phyloP scores from a whole-genome alignment of 2,113 vertebrate genomes.

The Cochlearius cochlearius region DNA sequence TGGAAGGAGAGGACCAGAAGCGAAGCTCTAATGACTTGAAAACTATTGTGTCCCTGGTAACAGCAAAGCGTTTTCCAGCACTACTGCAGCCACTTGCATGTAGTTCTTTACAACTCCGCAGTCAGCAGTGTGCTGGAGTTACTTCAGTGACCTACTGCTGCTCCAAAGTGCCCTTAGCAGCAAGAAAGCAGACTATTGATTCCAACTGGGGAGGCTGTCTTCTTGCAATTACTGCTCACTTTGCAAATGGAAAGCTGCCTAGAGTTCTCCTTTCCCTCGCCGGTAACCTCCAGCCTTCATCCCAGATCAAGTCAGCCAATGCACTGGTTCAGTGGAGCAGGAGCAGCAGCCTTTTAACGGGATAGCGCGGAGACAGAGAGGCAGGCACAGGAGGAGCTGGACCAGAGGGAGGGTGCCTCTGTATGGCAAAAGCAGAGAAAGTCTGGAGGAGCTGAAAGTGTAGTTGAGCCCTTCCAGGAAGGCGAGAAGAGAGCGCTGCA shows the following conservation, averaged over 20 bases:
- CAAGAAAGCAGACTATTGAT: slow-evolving; percentile 67
- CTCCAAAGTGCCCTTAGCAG: slow-evolving; percentile 65
- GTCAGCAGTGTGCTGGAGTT: slow-evolving; percentile 72
- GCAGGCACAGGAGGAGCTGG: slow-evolving; percentile 51
- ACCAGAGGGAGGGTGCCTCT: slow-evolving; percentile 27
- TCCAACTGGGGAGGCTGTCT: slow-evolving; percentile 67
- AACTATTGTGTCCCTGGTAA: slow-evolving; percentile 77
- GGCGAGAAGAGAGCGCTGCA: slow-evolving; percentile 6
- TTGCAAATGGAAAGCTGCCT: slow-evolving; percentile 48
- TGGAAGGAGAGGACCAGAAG: slow-evolving; percentile 47
- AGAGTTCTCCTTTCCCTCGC: slow-evolving; percentile 39
- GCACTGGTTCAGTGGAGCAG: slow-evolving; percentile 61
- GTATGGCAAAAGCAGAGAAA: not conserved
- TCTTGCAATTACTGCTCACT: slow-evolving; percentile 76
- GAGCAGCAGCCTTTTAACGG: slow-evolving; percentile 69
- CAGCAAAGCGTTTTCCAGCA: slow-evolving; percentile 59
- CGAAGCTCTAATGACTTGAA: slow-evolving; percentile 58
- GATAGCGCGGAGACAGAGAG: slow-evolving; percentile 16
- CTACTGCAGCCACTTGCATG: slow-evolving; percentile 73
- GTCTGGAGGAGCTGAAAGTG: slow-evolving; percentile 27
- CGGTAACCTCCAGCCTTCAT: slow-evolving; percentile 71
- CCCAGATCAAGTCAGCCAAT: slow-evolving; percentile 65
- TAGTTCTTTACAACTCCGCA: slow-evolving; percentile 81
- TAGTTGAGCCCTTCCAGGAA: slow-evolving; percentile 3
- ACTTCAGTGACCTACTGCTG: slow-evolving; percentile 72